A percentile compares a stretch with the other conserved stretches of the same genome.
Evolutionary conservation across 53 echinoderm and acorn worm species (phyloP).

Genomic region (Paracentrotus lividus): DNA sequence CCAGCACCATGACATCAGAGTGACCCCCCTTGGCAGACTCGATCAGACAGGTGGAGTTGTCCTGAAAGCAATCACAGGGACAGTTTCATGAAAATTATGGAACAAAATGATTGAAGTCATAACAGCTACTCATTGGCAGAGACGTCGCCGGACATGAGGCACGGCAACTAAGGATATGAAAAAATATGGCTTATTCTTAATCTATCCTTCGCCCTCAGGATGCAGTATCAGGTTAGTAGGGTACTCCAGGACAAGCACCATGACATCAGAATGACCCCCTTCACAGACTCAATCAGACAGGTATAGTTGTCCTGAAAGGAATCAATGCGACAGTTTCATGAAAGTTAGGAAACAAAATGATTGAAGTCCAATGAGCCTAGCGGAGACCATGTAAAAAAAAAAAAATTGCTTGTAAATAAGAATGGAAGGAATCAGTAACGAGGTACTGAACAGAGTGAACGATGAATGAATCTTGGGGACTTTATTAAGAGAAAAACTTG

Average conservation of each 20-base stretch:
- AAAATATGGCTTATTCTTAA: too few relatives aligned
- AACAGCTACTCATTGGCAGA: too few relatives aligned
- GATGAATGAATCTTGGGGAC: too few relatives aligned
- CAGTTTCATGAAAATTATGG: background rate
- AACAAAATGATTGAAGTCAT: too few relatives aligned
- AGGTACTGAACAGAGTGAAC: too few relatives aligned
- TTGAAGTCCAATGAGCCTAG: too few relatives aligned
- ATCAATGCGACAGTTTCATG: background rate
- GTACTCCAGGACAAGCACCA: slow-evolving; percentile 90
- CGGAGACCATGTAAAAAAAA: too few relatives aligned
- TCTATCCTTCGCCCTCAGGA: slow-evolving; percentile 84
- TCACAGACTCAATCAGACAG: slow-evolving; percentile 96
- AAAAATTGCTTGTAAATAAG: background rate
- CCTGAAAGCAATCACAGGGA: slow-evolving; percentile 69
- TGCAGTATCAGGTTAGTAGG: slow-evolving; percentile 90
- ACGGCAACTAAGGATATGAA: too few relatives aligned
- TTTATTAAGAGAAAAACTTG: too few relatives aligned
- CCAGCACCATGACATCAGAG: slow-evolving; percentile 86
- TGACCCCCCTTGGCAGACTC: slow-evolving; percentile 99
- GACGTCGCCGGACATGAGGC: too few relatives aligned
- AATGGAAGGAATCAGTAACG: too few relatives aligned
- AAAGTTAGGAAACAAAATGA: too few relatives aligned
- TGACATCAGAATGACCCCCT: slow-evolving; percentile 93
- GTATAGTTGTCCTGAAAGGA: slow-evolving; percentile 94
- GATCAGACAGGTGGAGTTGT: slow-evolving; percentile 98